Evolutionary conservation across 2,888 invertebrate genomes (phyloP).

Genomic region (Dryobota labecula): DNA sequence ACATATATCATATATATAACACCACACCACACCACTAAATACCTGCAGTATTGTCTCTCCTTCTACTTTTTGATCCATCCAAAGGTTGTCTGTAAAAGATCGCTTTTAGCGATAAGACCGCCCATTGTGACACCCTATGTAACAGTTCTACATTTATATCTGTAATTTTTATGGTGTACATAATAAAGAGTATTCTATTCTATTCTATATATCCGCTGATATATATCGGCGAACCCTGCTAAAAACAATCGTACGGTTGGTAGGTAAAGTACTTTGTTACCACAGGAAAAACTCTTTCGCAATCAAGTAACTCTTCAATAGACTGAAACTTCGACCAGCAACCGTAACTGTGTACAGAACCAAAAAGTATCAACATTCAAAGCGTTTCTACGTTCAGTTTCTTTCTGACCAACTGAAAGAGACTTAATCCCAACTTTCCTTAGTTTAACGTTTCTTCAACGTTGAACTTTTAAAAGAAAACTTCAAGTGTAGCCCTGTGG

Average conservation of each 20-base stretch:
- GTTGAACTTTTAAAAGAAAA: conserved; percentile 36
- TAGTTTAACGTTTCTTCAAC: conserved; percentile 24
- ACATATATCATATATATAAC: too few relatives aligned
- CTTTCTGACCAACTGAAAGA: conserved; percentile 24
- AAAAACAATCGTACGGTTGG: not conserved
- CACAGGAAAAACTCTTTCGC: not conserved
- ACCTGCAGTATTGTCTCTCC: too few relatives aligned
- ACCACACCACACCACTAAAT: too few relatives aligned
- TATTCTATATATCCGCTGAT: too few relatives aligned
- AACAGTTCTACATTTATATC: too few relatives aligned
- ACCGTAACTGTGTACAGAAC: not conserved
- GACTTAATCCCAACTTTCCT: conserved; percentile 44
- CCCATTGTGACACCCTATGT: too few relatives aligned
- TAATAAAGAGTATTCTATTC: too few relatives aligned
- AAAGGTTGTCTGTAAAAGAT: too few relatives aligned
- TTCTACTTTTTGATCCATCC: too few relatives aligned
- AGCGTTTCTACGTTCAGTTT: conserved; percentile 14
- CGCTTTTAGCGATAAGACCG: too few relatives aligned
- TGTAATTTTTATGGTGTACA: too few relatives aligned
- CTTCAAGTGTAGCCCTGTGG: conserved; percentile 32
- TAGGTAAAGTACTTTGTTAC: not conserved
- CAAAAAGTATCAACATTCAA: conserved; percentile 29
- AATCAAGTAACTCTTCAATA: conserved; percentile 18
- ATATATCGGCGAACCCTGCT: too few relatives aligned
- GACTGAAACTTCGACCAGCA: conserved; percentile 16